Percentiles rank a stretch among this genome's conserved stretches.
Evolutionary conservation across 2,797 vertebrate species (phyloP).

Genomic region (Sparus aurata): DNA sequence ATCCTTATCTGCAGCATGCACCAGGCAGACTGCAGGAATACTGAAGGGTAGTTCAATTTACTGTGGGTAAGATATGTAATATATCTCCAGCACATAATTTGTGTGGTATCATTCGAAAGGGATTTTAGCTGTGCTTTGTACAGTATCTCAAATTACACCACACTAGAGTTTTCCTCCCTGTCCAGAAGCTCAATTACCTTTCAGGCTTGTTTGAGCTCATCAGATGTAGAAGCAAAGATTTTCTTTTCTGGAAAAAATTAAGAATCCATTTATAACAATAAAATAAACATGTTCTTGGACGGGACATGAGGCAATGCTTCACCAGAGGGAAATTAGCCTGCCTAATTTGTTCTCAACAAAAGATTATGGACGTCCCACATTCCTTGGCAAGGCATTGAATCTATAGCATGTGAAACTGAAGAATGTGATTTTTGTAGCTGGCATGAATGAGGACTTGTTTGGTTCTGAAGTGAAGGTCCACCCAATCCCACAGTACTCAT

Average conservation of each 20-base stretch:
- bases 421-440: slow-evolving; percentile 48
- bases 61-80: slow-evolving; percentile 30
- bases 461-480: slow-evolving; percentile 42
- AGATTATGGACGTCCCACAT: slow-evolving; percentile 46
- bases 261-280: slow-evolving; percentile 67
- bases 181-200: slow-evolving; percentile 47
- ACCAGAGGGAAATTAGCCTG: slow-evolving; percentile 58
- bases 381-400: slow-evolving; percentile 52
- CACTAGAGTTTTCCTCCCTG: slow-evolving; percentile 34
- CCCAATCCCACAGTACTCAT: slow-evolving; percentile 22
- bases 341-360: slow-evolving; percentile 67
- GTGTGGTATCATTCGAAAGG: slow-evolving; percentile 49
- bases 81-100: slow-evolving; percentile 43
- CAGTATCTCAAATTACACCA: slow-evolving; percentile 50
- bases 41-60: slow-evolving; percentile 43
- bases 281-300: slow-evolving; percentile 66
- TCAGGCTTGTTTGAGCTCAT: slow-evolving; percentile 53
- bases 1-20: slow-evolving; percentile 72
- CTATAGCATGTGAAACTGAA: slow-evolving; percentile 48
- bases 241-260: slow-evolving; percentile 64
- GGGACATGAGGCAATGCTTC: slow-evolving; percentile 53
- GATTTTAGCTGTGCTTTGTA: slow-evolving; percentile 54
- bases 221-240: slow-evolving; percentile 45
- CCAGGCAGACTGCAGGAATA: slow-evolving; percentile 43
- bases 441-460: slow-evolving; percentile 51